Evolutionary conservation across 1,140 invertebrate genomes (phyloP), one percentile per base, ranked within the genome.

Genomic region (Chymomyza costata): DNA sequence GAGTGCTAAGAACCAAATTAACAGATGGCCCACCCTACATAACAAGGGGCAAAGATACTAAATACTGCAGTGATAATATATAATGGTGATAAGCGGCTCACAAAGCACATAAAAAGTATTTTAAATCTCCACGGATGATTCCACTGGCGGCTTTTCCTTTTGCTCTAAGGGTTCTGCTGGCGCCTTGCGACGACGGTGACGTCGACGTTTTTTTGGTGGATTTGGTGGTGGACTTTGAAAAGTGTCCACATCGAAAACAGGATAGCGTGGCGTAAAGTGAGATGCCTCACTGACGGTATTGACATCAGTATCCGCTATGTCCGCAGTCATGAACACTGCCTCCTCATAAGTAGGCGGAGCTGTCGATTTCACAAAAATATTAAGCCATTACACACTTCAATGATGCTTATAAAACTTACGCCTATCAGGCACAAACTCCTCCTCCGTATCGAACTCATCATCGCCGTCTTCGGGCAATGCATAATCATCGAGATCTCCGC

Each of bases 341-440:
- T 85, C 74, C 14, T 85, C 83, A 32, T 85, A 85, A 0, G 82
- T 70, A 2, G 83, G 83, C 6, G 83, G 83, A 21, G 83, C 83
- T 85, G 35, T 8, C n/a, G n/a, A n/a, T n/a, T n/a, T n/a, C n/a
- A n/a, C n/a, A n/a, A n/a, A n/a, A n/a, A n/a, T n/a, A 14, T 48
- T 6, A 6, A 6, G 1, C 8, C 21, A 25, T 25, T 25, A 25
- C 21, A 25, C 3, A 8, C 8, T 25, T 25, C 21, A 25, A 25
- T 25, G 3, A 25, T 25, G 8, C 31, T 43, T 1, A 37, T 21
- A 18, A 2, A 10, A 81, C 82, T 59, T 47, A 84, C 82, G 70
- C 16, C 82, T 30, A 6, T 84, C 74, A 15, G 64, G 51, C 0
- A 60, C 66, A 0, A 68, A 30, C 8, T 82, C 60, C 1, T 80